These are phyloP conservation scores for Ellobius talpinus DNA, from an alignment of 2,113 vertebrate genomes.

Conservation along the genomic window DNA sequence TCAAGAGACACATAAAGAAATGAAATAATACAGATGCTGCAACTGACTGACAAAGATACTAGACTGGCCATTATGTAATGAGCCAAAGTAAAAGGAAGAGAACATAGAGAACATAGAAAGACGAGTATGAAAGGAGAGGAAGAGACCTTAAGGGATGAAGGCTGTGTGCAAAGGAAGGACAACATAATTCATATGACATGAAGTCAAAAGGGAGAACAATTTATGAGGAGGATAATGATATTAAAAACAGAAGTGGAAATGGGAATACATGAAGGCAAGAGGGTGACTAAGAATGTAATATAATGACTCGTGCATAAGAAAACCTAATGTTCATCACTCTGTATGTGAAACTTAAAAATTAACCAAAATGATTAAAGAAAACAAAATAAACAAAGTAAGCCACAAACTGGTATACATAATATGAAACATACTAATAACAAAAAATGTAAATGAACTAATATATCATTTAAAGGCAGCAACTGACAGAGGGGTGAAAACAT, in stretches of 20 bases:
- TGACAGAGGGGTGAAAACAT: background rate
- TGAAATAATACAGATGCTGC: conserved; percentile 25
- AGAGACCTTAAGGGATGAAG: background rate
- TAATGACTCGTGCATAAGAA: background rate
- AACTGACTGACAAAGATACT: conserved; percentile 44
- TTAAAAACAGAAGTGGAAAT: background rate
- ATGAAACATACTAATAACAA: background rate
- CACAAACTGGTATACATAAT: conserved; percentile 35
- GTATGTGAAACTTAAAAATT: background rate
- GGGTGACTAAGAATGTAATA: background rate
- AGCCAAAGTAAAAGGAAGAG: background rate
- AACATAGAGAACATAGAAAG: background rate
- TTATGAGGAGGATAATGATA: background rate
- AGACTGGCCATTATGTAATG: conserved; percentile 31
- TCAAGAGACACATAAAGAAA: background rate
- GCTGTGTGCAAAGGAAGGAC: background rate
- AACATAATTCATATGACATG: too few relatives aligned
- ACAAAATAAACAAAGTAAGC: background rate
- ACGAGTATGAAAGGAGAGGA: background rate
- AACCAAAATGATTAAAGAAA: background rate
- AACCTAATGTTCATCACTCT: background rate
- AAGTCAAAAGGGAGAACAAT: background rate
- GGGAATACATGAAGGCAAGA: background rate
- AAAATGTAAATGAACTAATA: conserved; percentile 36
- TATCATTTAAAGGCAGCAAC: background rate